phyloP scores from a whole-genome alignment of 2,113 vertebrate genomes.

The Uria aalge region DNA sequence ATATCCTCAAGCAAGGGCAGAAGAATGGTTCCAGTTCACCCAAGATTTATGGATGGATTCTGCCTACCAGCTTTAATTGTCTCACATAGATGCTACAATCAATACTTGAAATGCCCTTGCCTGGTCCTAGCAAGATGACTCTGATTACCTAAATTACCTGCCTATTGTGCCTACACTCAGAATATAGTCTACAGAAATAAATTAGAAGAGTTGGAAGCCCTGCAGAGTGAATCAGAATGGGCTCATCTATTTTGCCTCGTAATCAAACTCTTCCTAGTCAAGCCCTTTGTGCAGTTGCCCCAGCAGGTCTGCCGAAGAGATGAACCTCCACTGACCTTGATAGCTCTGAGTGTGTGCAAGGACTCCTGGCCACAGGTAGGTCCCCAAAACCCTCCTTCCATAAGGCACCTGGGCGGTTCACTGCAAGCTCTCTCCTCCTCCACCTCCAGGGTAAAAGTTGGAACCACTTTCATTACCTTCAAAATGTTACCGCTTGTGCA shows the following conservation, averaged over 20 bases:
- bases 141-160: conserved; percentile 35
- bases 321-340: neutral
- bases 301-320: neutral
- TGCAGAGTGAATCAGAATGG: neutral
- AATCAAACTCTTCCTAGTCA: neutral
- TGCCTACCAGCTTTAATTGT: conserved; percentile 39
- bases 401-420: fast-evolving
- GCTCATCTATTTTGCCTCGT: neutral
- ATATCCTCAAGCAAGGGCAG: conserved; percentile 9
- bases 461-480: neutral
- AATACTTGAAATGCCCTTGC: conserved; percentile 46
- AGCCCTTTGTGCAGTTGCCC: neutral
- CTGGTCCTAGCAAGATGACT: conserved; percentile 44
- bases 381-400: neutral
- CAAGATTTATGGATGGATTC: conserved; percentile 35
- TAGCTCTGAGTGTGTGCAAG: fast-evolving
- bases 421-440: neutral
- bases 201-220: neutral
- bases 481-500: neutral
- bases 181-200: neutral
- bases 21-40: conserved; percentile 18
- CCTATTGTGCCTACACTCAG: neutral
- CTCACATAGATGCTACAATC: conserved; percentile 14
- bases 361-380: neutral
- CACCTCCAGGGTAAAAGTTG: neutral